Base-by-base conservation (phyloP, 2,888 invertebrate species). In the Bimastos eiseni region DNA sequence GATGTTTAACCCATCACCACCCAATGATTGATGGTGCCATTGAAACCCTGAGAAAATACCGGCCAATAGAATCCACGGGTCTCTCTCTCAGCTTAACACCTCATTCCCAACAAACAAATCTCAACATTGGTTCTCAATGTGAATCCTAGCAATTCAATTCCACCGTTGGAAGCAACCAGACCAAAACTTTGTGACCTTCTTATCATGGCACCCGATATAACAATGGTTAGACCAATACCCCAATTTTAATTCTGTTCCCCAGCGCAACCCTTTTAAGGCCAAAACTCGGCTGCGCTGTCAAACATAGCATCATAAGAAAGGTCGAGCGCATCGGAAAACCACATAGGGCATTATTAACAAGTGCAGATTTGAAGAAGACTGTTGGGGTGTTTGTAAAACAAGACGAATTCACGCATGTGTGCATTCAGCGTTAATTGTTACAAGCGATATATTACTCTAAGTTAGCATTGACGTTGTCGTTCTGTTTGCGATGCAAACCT, bases 361-460 rank as follows among this genome's bases (percentile, higher is more conserved):
- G 70, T n/a, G 70, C 8, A 70, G 70, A n/a, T 70, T 70, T 70
- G 70, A n/a, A 70, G 17, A 70, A 55, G 55, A 70, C 70, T n/a
- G 70, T 70, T 30, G 8, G 30, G 30, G 4, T n/a, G 70, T n/a
- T 70, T 1, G n/a, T n/a, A 30, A 70, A 70, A 70, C n/a, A 70
- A n/a, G 70, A n/a, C 70, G 24, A 24, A n/a, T 49, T 15, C 49
- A 19, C n/a, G 30, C 70, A 17, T 30, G 13, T n/a, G n/a, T n/a
- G 49, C n/a, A 70, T n/a, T 70, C 11, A n/a, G 70, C 13, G 70
- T 70, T 70, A 70, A 70, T 70, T n/a, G 70, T 70, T 70, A 70
- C 70, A 70, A 70, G 70, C 70, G n/a, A 70, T 70, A 70, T 70
- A 70, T 70, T 70, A 70, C 70, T 70, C 70, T n/a, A 70, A 70